These are phyloP conservation scores for Sicus ferrugineus DNA, from an alignment of 2,888 invertebrate genomes.

Conservation along the genomic window DNA sequence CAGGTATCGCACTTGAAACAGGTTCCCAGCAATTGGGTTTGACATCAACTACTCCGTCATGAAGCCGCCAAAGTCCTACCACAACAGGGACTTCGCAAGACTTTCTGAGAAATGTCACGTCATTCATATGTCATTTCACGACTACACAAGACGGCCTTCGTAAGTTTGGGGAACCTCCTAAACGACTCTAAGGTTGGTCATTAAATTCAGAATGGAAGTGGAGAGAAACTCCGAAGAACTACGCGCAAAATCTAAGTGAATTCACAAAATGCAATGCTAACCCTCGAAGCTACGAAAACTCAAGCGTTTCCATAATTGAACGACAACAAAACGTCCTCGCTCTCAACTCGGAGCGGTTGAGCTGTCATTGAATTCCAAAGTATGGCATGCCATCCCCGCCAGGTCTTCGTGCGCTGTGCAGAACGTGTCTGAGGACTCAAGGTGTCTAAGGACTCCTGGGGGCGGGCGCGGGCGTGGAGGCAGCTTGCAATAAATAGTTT, in stretches of 20 bases:
- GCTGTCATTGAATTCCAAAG: background rate
- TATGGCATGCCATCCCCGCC: background rate
- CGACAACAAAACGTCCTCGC: background rate
- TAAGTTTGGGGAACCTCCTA: no score
- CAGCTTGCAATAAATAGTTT: constrained; percentile 22
- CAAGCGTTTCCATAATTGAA: constrained; percentile 4
- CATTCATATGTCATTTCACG: no score
- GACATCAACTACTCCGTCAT: no score
- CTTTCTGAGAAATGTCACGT: no score
- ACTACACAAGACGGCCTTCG: no score
- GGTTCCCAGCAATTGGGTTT: no score
- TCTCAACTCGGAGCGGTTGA: background rate
- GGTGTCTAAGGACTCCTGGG: background rate
- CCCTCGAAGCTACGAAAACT: constrained; percentile 9
- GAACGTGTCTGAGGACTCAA: background rate
- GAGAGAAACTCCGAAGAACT: background rate
- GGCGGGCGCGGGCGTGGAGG: background rate
- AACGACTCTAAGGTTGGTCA: background rate
- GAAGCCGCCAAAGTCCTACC: no score
- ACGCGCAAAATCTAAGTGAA: background rate
- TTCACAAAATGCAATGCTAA: constrained; percentile 6
- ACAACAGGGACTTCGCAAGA: no score
- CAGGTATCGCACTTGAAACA: no score
- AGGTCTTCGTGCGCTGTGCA: background rate
- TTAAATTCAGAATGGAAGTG: background rate